phyloP scores from a whole-genome alignment of 2,888 invertebrate genomes.

The Megalurothrips usitatus region DNA sequence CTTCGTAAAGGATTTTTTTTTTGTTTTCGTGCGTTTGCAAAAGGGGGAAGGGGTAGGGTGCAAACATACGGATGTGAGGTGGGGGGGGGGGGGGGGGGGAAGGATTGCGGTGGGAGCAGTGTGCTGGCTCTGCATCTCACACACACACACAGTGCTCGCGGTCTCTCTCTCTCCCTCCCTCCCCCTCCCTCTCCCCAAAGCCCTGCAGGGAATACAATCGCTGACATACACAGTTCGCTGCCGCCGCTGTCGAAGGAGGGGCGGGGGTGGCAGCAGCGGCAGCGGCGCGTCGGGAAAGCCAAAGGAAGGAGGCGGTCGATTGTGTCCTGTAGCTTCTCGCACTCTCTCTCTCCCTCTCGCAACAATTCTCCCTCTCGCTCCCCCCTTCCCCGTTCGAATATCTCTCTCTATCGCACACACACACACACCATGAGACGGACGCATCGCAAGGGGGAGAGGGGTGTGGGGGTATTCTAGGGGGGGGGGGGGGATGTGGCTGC shows the following conservation, averaged over 20 bases:
- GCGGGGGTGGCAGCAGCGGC: too few species aligned
- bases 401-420: too few species aligned
- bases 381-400: background rate
- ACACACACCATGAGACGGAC: too few species aligned
- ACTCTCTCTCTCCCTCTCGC: background rate
- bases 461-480: background rate
- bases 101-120: too few species aligned
- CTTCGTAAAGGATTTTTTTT: too few species aligned
- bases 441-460: too few species aligned
- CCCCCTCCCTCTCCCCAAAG: background rate
- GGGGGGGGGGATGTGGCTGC: background rate
- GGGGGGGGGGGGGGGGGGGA: too few species aligned
- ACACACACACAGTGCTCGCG: background rate
- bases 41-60: too few species aligned
- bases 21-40: too few species aligned
- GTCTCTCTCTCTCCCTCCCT: background rate
- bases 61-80: too few species aligned
- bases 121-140: background rate
- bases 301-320: background rate
- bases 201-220: conserved; percentile 11
- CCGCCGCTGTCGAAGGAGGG: background rate
- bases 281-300: background rate
- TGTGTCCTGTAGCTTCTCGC: background rate
- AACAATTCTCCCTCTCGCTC: background rate
- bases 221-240: background rate